Evolutionary conservation across 2,888 invertebrate species (phyloP), one percentile per base, ranked within the genome.

Genomic region (Nemurella pictetii): DNA sequence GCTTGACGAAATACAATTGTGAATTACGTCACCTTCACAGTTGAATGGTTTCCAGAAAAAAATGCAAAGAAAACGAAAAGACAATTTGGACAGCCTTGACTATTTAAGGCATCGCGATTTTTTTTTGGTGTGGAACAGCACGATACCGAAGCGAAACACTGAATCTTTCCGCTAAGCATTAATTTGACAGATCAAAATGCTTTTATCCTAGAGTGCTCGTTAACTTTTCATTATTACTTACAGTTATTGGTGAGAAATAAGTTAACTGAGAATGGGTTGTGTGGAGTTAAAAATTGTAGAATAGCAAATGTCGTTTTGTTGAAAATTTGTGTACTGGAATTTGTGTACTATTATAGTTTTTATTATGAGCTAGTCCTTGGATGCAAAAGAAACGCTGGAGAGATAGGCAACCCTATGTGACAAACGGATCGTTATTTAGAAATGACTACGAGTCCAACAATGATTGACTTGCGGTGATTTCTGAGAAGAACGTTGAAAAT

Each of bases 1-100:
- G 75, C 75, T 75, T 75, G 75, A 75, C 75, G 75, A 75, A 75
- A 75, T 75, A 25, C 25, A 20, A 28, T 75, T 75, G 75, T 75
- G 5, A 2, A 28, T 75, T 75, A 75, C 75, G 15, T 75, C 75
- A 75, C 75, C 75, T 75, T 75, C 75, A 75, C 28, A 75, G 26
- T 27, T 75, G 27, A 75, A 75, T 27, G 9, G 26, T 27, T 75
- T 75, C 28, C 75, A n/a, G 0, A 12, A 27, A 75, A n/a, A 75
- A 75, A 75, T 9, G 28, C 1, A 4, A 27, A 75, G 28, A 75
- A 75, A 28, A 75, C 2, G 26, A 75, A 9, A 25, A 75, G 26
- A 27, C 26, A 75, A 75, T 25, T 27, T 27, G 7, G 75, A 25
- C 75, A 75, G 28, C 75, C 75, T 75, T 75, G 75, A 75, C 75